Base-by-base conservation (phyloP, 2,888 invertebrate genomes). In the Crossocerus cetratus region DNA sequence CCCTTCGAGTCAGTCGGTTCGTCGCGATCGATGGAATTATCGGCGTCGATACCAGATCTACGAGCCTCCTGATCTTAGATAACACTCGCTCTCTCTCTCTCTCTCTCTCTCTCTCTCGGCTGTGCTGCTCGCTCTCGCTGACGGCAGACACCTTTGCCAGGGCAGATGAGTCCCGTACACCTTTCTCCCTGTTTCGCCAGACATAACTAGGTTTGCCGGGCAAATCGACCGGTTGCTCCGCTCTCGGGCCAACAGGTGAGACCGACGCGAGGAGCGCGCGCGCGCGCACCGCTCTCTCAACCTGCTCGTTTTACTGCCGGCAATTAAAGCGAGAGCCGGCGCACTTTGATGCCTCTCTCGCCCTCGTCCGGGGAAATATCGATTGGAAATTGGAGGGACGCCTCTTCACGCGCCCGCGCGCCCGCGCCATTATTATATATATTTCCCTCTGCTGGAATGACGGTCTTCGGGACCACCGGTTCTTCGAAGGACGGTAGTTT, bases 301-400 rank as follows among this genome's bases (percentile, higher is more conserved):
- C 32, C 8, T 32, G 32, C 11, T 32, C 32, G 5, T 32, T 32
- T 64, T 64, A 64, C 55, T 53, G 42, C 64, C 55, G 44, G 54
- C 64, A 56, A 64, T 43, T 32, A 32, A 32, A 32, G 32, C 32
- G 32, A 32, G 4, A 32, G 32, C 8, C 32, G 32, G 32, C 32
- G 8, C 5, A 32, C 32, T 32, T 32, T 32, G 32, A 32, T 32
- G 32, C 64, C 21, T 56, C 44, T 55, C 55, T 64, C 63, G 54
- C 63, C 32, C 32, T 18, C 11, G 8, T 32, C 5, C 11, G 32
- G 0, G 32, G 21, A n/a, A 21, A 14, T 16, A 21, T 45, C 43
- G 54, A 66, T 66, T 61, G 22, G 23, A 11, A 16, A 44, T 8
- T 23, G 23, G 14, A 55, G 55, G 43, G 23, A 14, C 2, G 54